A percentile compares a stretch with the other conserved stretches of the same genome.
These are phyloP conservation scores for Vespertilio murinus DNA, from an alignment of 2,797 vertebrate species.

Conservation along the genomic window DNA sequence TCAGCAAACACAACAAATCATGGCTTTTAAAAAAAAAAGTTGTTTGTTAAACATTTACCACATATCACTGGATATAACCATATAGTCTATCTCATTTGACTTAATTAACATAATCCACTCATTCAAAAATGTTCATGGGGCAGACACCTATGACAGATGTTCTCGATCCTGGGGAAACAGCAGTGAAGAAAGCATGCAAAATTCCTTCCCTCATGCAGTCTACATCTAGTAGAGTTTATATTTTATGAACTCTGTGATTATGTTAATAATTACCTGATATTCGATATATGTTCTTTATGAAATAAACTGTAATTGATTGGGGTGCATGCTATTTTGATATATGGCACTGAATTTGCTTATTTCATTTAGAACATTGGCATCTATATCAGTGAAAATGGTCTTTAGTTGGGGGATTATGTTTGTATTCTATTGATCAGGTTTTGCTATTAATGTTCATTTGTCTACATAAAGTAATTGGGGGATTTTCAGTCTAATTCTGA, in stretches of 20 bases:
- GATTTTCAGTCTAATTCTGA: constrained; percentile 10
- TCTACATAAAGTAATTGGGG: neutral
- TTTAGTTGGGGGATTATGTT: neutral
- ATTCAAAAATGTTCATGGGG: neutral
- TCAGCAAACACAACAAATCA: neutral
- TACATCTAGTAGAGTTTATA: neutral
- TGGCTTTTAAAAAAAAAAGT: neutral
- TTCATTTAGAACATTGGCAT: neutral
- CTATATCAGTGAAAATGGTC: neutral
- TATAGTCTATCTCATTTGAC: neutral
- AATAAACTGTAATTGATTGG: neutral
- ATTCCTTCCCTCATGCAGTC: neutral
- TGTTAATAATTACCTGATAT: neutral
- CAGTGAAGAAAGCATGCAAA: neutral
- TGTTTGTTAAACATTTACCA: neutral
- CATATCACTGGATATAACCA: neutral
- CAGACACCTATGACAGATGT: neutral
- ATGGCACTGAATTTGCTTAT: neutral
- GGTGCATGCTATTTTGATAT: neutral
- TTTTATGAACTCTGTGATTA: neutral
- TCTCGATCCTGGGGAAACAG: neutral
- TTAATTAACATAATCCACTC: neutral
- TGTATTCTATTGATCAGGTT: neutral
- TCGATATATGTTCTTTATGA: neutral
- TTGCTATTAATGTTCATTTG: neutral